Percentiles rank a stretch among this genome's conserved stretches.
These are phyloP conservation scores for Lepidochrysops patricia DNA, from an alignment of 2,888 invertebrate species.

Conservation along the genomic window DNA sequence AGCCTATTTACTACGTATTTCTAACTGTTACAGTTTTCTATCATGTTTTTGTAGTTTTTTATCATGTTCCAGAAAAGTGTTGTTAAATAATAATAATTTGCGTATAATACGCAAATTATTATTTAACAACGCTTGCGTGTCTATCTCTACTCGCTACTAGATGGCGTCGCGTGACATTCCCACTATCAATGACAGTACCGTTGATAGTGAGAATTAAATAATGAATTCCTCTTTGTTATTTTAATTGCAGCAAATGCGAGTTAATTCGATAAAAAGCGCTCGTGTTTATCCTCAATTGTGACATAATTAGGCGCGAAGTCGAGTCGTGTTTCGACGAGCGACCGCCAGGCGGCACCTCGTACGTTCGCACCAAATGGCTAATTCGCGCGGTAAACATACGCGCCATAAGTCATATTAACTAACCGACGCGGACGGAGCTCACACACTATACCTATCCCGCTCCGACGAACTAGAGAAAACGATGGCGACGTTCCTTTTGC, in stretches of 20 bases:
- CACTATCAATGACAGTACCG: not conserved
- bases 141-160: constrained; percentile 47
- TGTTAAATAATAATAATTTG: not conserved
- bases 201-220: constrained; percentile 8
- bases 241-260: constrained; percentile 14
- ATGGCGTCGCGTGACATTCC: constrained; percentile 37
- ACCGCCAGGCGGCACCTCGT: constrained; percentile 51
- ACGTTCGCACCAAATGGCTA: constrained; percentile 66
- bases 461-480: constrained; percentile 65
- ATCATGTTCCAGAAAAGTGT: not conserved
- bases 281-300: constrained; percentile 25
- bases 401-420: constrained; percentile 71
- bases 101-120: not conserved
- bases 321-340: constrained; percentile 31
- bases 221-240: constrained; percentile 8
- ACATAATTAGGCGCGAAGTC: constrained; percentile 30
- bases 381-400: constrained; percentile 68
- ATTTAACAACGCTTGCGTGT: not conserved
- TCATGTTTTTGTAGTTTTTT: no score
- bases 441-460: constrained; percentile 46
- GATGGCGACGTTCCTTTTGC: constrained; percentile 61
- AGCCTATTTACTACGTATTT: no score
- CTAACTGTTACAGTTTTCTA: no score
- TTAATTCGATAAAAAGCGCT: constrained; percentile 17
- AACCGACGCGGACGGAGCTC: constrained; percentile 48